Percentiles rank a stretch among this genome's conserved stretches.
These are phyloP conservation scores for Spinibarbus caldwelli DNA, from an alignment of 2,797 vertebrate genomes.

Conservation along the genomic window DNA sequence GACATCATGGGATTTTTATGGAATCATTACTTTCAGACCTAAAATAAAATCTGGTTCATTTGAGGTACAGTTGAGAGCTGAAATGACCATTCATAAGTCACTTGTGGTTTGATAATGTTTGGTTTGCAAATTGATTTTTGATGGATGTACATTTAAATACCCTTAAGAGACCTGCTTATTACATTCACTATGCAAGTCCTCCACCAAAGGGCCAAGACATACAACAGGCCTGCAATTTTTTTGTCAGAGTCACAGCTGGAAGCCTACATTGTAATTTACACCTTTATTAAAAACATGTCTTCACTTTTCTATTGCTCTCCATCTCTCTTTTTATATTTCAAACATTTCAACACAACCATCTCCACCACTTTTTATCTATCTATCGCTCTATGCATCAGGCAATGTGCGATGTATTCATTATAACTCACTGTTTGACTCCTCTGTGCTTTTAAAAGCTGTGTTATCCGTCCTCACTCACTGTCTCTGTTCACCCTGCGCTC, in stretches of 20 bases:
- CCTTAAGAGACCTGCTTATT: constrained; percentile 47
- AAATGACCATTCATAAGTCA: constrained; percentile 40
- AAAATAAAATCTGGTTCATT: constrained; percentile 42
- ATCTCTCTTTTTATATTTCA: not conserved
- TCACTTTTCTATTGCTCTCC: not conserved
- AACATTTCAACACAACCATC: not conserved
- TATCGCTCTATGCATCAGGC: not conserved
- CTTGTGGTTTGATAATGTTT: constrained; percentile 55
- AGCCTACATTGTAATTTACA: constrained; percentile 56
- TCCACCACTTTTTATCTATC: not conserved
- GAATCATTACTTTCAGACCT: constrained; percentile 20
- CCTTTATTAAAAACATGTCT: constrained; percentile 41
- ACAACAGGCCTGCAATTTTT: constrained; percentile 65
- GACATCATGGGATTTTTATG: constrained; percentile 24
- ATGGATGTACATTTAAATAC: constrained; percentile 54
- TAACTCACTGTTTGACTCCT: constrained; percentile 14
- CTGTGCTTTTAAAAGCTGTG: constrained; percentile 31
- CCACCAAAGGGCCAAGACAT: constrained; percentile 49
- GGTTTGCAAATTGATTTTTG: constrained; percentile 60
- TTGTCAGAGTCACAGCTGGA: constrained; percentile 63
- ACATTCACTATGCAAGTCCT: constrained; percentile 35
- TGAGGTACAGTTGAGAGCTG: constrained; percentile 44
- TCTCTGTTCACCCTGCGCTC: constrained; percentile 60
- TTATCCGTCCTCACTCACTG: constrained; percentile 63
- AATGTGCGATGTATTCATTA: not conserved